Evolutionary conservation across 2,797 vertebrate genomes (phyloP).

Genomic region (Telmatherina bonti): DNA sequence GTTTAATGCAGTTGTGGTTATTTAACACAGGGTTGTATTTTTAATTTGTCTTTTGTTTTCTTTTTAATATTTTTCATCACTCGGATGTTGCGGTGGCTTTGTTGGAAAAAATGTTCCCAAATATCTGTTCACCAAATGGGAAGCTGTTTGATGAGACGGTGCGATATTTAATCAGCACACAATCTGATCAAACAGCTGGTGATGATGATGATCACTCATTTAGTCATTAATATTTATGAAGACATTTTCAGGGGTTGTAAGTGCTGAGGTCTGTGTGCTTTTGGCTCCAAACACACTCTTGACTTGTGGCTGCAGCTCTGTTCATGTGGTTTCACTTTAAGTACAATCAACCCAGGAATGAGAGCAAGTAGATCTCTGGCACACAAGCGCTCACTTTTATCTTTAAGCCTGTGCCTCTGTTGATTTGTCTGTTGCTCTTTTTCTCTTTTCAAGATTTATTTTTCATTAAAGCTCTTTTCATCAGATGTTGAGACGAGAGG

Average conservation of each 20-base stretch:
- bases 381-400: conserved; percentile 66
- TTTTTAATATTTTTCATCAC: conserved; percentile 1
- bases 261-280: conserved; percentile 12
- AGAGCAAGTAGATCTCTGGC: conserved; percentile 70
- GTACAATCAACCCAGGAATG: conserved; percentile 81
- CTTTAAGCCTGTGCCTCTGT: conserved; percentile 58
- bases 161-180: neutral
- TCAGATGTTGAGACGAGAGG: conserved; percentile 41
- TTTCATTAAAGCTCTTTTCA: conserved; percentile 74
- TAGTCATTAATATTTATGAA: conserved; percentile 2
- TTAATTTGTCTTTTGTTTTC: no score
- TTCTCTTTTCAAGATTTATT: conserved; percentile 68
- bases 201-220: neutral
- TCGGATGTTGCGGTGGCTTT: neutral
- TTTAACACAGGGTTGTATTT: no score
- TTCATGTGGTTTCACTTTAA: conserved; percentile 84
- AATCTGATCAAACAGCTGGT: conserved; percentile 4
- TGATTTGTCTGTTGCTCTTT: conserved; percentile 72
- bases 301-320: conserved; percentile 48
- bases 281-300: conserved; percentile 32
- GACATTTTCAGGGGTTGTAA: neutral
- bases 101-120: neutral
- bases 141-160: neutral
- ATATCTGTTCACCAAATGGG: neutral
- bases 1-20: neutral